These are phyloP conservation scores for Chrysogorgia sp. DNA, from an alignment of 92 coral and sea anemone species.

Conservation along the genomic window DNA sequence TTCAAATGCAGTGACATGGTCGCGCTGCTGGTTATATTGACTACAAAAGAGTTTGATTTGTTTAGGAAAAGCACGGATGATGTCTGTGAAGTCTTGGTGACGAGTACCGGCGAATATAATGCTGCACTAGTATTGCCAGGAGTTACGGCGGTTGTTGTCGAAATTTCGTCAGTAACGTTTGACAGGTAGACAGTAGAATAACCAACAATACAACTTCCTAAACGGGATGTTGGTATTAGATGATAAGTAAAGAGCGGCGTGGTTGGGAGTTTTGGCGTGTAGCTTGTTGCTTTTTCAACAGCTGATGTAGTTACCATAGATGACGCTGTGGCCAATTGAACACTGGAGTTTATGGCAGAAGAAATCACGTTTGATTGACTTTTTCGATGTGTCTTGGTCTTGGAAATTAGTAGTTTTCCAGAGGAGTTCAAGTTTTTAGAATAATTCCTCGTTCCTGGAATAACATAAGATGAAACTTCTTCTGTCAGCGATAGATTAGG, in stretches of 20 bases:
- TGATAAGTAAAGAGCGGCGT: neutral
- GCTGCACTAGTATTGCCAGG: neutral
- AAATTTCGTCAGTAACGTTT: neutral
- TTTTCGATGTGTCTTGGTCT: neutral
- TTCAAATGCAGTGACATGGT: neutral
- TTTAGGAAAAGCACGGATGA: neutral
- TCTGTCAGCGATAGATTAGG: neutral
- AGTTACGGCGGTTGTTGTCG: neutral
- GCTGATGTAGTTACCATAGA: neutral
- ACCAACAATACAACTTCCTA: constrained; percentile 15
- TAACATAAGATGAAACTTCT: neutral
- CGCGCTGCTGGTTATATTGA: neutral
- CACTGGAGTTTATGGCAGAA: neutral
- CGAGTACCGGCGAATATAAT: neutral
- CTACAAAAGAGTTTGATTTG: no score
- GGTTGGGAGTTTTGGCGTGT: neutral
- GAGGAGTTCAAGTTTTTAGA: neutral
- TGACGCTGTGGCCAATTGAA: neutral
- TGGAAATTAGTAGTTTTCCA: neutral
- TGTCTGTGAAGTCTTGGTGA: neutral
- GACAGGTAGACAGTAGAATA: constrained; percentile 4
- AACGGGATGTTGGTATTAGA: constrained; percentile 21
- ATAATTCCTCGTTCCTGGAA: neutral
- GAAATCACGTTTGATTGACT: neutral
- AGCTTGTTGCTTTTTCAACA: neutral